phyloP scores from a whole-genome alignment of 2,113 vertebrate species.

The Bothrops jararaca region DNA sequence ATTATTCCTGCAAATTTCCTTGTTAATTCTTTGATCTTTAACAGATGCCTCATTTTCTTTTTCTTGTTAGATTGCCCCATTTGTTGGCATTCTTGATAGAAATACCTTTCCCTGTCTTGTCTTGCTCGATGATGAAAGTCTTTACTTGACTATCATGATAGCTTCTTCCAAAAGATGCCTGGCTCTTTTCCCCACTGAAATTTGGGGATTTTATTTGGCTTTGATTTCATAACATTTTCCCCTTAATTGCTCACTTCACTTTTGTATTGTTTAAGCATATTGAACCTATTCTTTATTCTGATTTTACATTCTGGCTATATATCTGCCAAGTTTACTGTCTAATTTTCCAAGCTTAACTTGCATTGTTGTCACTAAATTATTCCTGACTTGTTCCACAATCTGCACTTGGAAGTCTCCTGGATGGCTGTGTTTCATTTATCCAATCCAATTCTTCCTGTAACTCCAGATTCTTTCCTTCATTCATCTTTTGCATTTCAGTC shows the following conservation, averaged over 20 bases:
- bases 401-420: neutral
- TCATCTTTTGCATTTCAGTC: neutral
- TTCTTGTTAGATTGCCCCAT: neutral
- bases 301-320: neutral
- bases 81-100: neutral
- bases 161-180: neutral
- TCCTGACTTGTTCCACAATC: neutral
- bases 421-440: neutral
- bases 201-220: neutral
- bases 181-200: neutral
- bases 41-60: neutral
- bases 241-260: neutral
- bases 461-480: neutral
- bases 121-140: neutral
- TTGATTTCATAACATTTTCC: neutral
- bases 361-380: neutral
- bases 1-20: neutral
- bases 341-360: neutral
- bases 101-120: neutral
- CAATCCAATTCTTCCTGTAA: neutral
- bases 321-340: neutral
- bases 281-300: neutral
- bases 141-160: neutral
- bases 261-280: neutral
- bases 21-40: neutral